Evolutionary conservation across 64 coral and sea anemone species (phyloP), one percentile per base, ranked within the genome.

Genomic region (Montipora efflorescens): DNA sequence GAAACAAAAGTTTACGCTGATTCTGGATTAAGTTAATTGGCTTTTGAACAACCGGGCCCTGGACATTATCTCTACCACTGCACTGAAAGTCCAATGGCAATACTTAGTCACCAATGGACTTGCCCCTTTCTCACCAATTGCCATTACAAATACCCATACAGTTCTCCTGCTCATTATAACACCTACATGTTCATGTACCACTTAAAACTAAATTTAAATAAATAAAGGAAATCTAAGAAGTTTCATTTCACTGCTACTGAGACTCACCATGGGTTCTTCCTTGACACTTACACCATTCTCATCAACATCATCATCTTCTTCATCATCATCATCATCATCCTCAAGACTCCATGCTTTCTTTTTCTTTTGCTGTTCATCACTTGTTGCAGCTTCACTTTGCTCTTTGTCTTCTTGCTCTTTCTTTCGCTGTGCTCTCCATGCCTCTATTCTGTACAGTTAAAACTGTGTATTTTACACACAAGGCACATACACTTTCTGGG

Each of bases 321-420:
- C 93, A 47, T 97, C 95, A 80, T 97, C 95, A 59, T 95, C 95
- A 36, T 97, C 95, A 19, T 97, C 95, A 92, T 97, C 95, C 70
- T 95, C 95, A 48, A 94, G 79, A 74, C 95, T 95, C 95, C 95
- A 94, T 9, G 74, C 93, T 78, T 97, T 95, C 20, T 95, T 95
- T 58, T 92, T 92, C 28, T 70, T 92, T 69, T 88, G 91, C 18
- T 77, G 70, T 46, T 92, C 83, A 3, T 81, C 83, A 0, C 87
- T 78, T 48, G 74, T 82, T 21, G 4, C 61, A 14, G 77, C 70
- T 59, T 90, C 93, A 15, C 3, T 71, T 67, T 86, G 45, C 23
- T 95, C 16, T 80, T 94, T 89, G 9, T 81, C 78, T 21, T 97
- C 89, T 20, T 97, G 92, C 22, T 97, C 95, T 7, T 74, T 79